phyloP scores from a whole-genome alignment of 1,140 invertebrate genomes.

The Orussus abietinus region DNA sequence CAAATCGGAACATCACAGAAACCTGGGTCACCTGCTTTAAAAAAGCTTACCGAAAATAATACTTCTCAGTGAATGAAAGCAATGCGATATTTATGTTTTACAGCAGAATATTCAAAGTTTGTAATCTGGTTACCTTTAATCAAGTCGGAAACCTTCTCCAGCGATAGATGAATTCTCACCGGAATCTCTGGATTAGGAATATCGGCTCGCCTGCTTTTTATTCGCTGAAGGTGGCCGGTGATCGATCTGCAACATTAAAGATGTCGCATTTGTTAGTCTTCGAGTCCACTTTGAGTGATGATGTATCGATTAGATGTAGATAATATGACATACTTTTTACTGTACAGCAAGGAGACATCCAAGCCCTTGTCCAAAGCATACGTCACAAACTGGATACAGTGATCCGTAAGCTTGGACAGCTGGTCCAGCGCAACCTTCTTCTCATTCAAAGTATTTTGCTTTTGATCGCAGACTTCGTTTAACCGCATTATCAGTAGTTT shows the following conservation, averaged over 20 bases:
- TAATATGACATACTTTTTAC: constrained; percentile 66
- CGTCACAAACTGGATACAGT: constrained; percentile 80
- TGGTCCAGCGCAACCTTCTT: constrained; percentile 78
- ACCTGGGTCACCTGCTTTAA: too few species aligned
- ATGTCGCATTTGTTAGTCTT: too few species aligned
- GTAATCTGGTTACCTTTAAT: constrained; percentile 60
- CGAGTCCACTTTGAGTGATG: too few species aligned
- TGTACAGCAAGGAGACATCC: constrained; percentile 79
- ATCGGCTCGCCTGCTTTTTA: constrained; percentile 74
- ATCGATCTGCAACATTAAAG: constrained; percentile 48
- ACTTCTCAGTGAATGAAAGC: background rate
- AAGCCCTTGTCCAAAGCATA: constrained; percentile 73
- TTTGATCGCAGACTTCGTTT: constrained; percentile 78
- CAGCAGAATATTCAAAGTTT: constrained; percentile 2
- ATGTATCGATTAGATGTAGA: constrained; percentile 13
- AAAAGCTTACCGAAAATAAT: constrained; percentile 10
- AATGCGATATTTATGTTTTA: constrained; percentile 8
- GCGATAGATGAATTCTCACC: constrained; percentile 69
- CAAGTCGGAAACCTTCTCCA: constrained; percentile 74
- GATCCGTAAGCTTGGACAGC: constrained; percentile 76
- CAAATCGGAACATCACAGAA: too few species aligned
- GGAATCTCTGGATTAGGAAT: constrained; percentile 83
- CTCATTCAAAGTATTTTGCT: constrained; percentile 76
- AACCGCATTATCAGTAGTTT: constrained; percentile 75
- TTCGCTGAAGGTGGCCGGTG: constrained; percentile 70